These are phyloP conservation scores for Aphyosemion australe DNA, from an alignment of 2,113 vertebrate genomes.

Conservation along the genomic window DNA sequence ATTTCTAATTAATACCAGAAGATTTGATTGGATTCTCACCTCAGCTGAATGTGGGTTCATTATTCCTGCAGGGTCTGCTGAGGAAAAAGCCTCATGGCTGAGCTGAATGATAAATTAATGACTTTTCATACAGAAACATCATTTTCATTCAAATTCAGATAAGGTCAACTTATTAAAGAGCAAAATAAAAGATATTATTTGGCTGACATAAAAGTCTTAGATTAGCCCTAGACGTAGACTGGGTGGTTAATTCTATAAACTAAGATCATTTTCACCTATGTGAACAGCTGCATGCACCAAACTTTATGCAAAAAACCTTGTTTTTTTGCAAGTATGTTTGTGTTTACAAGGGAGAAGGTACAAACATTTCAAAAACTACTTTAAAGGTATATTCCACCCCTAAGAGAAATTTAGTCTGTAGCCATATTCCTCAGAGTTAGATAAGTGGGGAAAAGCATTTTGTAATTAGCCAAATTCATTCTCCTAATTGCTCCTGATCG, in stretches of 20 bases:
- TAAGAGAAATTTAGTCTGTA: too few species aligned
- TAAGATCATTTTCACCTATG: neutral
- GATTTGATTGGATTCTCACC: slow-evolving; percentile 54
- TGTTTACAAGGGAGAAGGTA: too few species aligned
- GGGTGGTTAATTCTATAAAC: neutral
- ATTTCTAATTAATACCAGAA: slow-evolving; percentile 55
- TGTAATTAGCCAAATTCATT: too few species aligned
- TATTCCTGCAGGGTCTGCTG: slow-evolving; percentile 26
- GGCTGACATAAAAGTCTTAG: slow-evolving; percentile 31
- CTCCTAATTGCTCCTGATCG: too few species aligned
- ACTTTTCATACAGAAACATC: slow-evolving; percentile 41
- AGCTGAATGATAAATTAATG: slow-evolving; percentile 64
- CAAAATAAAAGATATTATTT: slow-evolving; percentile 30
- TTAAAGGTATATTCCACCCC: too few species aligned
- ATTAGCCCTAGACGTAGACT: slow-evolving; percentile 2
- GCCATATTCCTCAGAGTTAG: too few species aligned
- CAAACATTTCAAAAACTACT: too few species aligned
- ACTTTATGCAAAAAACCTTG: neutral
- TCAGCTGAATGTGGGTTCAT: slow-evolving; percentile 31
- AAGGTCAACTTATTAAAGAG: slow-evolving; percentile 42
- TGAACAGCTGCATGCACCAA: neutral
- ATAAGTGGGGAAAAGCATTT: too few species aligned
- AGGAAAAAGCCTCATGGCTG: slow-evolving; percentile 22
- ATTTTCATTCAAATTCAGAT: slow-evolving; percentile 38
- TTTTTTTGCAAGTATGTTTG: too few species aligned